phyloP scores from a whole-genome alignment of 1,140 invertebrate species.

The Eueides isabella region DNA sequence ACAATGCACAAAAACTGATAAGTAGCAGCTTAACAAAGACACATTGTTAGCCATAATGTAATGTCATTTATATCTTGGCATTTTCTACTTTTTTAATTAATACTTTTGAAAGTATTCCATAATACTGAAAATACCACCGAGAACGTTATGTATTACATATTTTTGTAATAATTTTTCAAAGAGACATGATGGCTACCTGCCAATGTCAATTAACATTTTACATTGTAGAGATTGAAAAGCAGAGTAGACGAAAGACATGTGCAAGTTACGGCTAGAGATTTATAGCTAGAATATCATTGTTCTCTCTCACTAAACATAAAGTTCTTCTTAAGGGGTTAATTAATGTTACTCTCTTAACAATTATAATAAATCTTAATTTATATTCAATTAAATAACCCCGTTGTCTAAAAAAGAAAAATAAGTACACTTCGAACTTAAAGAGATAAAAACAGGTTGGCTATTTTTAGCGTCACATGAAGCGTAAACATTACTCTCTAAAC shows the following conservation, averaged over 20 bases:
- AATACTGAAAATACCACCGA: no score
- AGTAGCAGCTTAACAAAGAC: neutral
- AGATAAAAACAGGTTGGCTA: slow-evolving; percentile 29
- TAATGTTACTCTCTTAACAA: no score
- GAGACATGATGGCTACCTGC: neutral
- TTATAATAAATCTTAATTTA: no score
- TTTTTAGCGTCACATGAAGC: slow-evolving; percentile 7
- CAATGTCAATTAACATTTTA: neutral
- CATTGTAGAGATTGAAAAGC: neutral
- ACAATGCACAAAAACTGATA: neutral
- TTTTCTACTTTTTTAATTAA: neutral
- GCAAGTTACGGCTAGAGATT: neutral
- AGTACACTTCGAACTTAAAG: slow-evolving; percentile 3
- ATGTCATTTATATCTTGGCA: neutral
- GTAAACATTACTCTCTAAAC: slow-evolving; percentile 10
- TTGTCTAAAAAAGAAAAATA: neutral
- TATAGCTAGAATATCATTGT: neutral
- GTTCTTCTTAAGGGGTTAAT: no score
- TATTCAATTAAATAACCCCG: neutral
- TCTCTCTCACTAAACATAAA: no score
- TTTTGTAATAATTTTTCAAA: neutral
- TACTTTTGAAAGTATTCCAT: no score
- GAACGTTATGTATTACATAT: neutral
- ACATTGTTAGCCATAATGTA: neutral
- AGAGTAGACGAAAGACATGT: neutral